Conservation (phyloP, 1,140 invertebrate genomes). For the Drosophila ogumai region DNA sequence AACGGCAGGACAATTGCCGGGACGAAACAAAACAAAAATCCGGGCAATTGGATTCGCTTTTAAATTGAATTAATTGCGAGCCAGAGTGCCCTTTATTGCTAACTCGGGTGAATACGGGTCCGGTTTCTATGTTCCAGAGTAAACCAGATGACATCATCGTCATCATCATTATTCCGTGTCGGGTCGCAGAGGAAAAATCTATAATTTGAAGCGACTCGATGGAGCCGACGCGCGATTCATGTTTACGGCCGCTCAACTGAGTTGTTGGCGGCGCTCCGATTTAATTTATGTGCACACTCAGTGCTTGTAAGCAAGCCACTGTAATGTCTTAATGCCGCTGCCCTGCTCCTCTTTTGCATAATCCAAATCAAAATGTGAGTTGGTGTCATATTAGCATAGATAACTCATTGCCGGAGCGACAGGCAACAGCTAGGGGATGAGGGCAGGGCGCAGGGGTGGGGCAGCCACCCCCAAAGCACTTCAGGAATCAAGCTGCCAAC, state of each 20-base stretch:
- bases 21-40: slow-evolving; percentile 13
- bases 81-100: not conserved
- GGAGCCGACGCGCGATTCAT: slow-evolving; percentile 41
- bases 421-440: not conserved
- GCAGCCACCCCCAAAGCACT: slow-evolving; percentile 34
- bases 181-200: slow-evolving; percentile 29
- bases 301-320: slow-evolving; percentile 4
- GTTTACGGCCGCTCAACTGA: slow-evolving; percentile 26
- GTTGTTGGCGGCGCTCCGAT: slow-evolving; percentile 4
- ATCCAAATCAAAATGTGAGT: slow-evolving; percentile 37
- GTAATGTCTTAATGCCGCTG: slow-evolving; percentile 14
- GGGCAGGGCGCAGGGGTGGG: not conserved
- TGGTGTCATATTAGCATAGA: slow-evolving; percentile 31
- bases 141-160: slow-evolving; percentile 41
- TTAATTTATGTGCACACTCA: slow-evolving; percentile 43
- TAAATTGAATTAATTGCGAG: slow-evolving; percentile 20
- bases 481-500: slow-evolving; percentile 30
- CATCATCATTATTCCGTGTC: slow-evolving; percentile 14
- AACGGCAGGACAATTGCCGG: not conserved
- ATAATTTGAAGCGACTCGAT: slow-evolving; percentile 45
- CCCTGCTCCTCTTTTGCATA: slow-evolving; percentile 23
- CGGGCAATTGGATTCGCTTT: slow-evolving; percentile 11
- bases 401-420: slow-evolving; percentile 21
- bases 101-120: not conserved
- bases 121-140: not conserved